Evolutionary conservation across 2,888 invertebrate genomes (phyloP).

Genomic region (Drosophila meridiana): DNA sequence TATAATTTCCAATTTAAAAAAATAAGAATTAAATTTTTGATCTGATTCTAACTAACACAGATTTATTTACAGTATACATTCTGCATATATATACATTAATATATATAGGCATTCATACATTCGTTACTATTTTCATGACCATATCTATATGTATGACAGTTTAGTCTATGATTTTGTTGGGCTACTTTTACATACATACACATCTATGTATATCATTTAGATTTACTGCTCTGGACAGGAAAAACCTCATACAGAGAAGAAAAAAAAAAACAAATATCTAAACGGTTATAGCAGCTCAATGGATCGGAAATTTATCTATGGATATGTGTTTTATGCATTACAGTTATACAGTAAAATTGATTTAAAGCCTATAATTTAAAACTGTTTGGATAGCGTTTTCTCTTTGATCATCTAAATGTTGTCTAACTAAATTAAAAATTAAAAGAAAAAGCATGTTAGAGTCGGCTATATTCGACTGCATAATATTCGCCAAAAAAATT

Average conservation of each 20-base stretch:
- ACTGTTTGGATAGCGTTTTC: background rate
- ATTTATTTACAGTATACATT: background rate
- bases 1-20: too few species aligned
- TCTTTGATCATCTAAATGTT: background rate
- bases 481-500: background rate
- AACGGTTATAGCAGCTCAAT: background rate
- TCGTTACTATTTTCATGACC: too few species aligned
- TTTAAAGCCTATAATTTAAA: background rate
- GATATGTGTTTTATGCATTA: background rate
- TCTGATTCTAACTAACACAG: background rate
- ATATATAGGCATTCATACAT: too few species aligned
- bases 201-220: too few species aligned
- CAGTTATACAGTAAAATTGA: background rate
- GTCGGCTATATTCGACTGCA: background rate
- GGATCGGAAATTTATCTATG: background rate
- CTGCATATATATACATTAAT: too few species aligned
- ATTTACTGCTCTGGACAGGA: too few species aligned
- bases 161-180: too few species aligned
- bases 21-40: background rate
- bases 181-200: too few species aligned
- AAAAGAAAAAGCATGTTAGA: background rate
- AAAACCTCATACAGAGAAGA: background rate
- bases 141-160: too few species aligned
- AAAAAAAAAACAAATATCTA: background rate
- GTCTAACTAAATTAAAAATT: background rate